Conservation (phyloP, 2,888 invertebrate genomes). For the Oligia fasciuncula region DNA sequence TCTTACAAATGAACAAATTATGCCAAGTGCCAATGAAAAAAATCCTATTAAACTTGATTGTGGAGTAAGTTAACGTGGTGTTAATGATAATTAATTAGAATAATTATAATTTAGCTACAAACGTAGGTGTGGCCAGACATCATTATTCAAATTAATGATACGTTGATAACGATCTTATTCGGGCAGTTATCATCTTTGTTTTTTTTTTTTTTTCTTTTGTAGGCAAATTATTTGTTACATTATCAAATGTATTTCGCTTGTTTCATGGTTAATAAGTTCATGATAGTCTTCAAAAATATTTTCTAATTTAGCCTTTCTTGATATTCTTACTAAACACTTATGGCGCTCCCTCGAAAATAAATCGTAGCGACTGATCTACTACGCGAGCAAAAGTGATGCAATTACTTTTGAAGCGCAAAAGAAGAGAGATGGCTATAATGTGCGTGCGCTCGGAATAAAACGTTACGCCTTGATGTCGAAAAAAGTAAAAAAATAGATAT, state of each 20-base stretch:
- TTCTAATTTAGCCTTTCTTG: background rate
- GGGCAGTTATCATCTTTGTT: slow-evolving; percentile 16
- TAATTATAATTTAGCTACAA: slow-evolving; percentile 41
- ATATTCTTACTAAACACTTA: background rate
- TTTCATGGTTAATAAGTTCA: background rate
- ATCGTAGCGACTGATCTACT: too few relatives aligned
- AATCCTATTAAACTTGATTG: slow-evolving; percentile 22
- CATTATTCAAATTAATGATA: slow-evolving; percentile 45
- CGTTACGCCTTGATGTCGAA: too few relatives aligned
- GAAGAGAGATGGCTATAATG: too few relatives aligned
- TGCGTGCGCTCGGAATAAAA: too few relatives aligned
- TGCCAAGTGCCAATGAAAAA: background rate
- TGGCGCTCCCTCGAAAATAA: too few relatives aligned
- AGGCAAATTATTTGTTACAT: background rate
- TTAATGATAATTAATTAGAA: slow-evolving; percentile 24
- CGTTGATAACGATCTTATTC: slow-evolving; percentile 38
- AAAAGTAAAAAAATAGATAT: too few relatives aligned
- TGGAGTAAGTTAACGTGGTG: slow-evolving; percentile 38
- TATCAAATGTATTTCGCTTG: background rate
- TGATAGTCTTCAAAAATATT: background rate
- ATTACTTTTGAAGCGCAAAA: too few relatives aligned
- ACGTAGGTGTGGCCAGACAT: slow-evolving; percentile 40
- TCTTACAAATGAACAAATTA: background rate
- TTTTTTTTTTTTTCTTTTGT: slow-evolving; percentile 6
- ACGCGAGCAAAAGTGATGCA: too few relatives aligned